Conservation (phyloP, 2,888 invertebrate genomes). For the Azorinus chamasolen region DNA sequence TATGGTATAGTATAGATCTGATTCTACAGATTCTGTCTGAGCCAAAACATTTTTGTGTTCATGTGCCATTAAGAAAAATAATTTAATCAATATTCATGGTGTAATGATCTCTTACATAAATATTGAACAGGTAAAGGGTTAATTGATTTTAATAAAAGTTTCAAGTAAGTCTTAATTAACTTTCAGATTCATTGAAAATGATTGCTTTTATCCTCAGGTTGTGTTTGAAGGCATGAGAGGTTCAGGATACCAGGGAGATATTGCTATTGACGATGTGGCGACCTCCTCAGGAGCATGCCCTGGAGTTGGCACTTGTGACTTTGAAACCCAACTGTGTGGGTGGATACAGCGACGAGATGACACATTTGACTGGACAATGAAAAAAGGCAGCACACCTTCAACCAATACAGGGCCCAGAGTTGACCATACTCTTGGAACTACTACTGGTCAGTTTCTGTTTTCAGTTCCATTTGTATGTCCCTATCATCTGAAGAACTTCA, state of each 20-base stretch:
- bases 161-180: no score
- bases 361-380: conserved; percentile 80
- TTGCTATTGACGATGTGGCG: conserved; percentile 83
- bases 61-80: no score
- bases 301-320: conserved; percentile 75
- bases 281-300: conserved; percentile 75
- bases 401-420: conserved; percentile 74
- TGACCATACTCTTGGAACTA: conserved; percentile 78
- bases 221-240: conserved; percentile 81
- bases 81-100: no score
- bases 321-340: conserved; percentile 79
- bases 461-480: no score
- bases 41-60: no score
- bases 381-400: conserved; percentile 65
- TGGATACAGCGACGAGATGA: conserved; percentile 76
- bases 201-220: conserved; percentile 30
- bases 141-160: no score
- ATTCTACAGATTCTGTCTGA: no score
- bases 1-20: no score
- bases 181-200: no score
- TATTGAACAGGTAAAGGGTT: no score
- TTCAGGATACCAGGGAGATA: conserved; percentile 77
- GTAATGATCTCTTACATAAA: no score
- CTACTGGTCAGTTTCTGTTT: conserved; percentile 64
- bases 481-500: no score